These are phyloP conservation scores for Xiphias gladius DNA, from an alignment of 2,113 vertebrate species.

Conservation along the genomic window DNA sequence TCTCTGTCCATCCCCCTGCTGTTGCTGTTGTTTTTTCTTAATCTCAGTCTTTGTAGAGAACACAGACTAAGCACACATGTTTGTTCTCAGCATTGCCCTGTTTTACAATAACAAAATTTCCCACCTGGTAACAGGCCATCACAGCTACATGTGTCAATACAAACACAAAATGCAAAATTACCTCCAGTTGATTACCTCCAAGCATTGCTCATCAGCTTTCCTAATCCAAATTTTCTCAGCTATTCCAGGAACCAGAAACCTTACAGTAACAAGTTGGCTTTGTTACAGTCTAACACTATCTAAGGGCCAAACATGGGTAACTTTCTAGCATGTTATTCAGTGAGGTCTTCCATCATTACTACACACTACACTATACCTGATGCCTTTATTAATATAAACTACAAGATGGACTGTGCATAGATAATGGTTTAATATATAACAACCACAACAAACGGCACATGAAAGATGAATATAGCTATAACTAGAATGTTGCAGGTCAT, in stretches of 20 bases:
- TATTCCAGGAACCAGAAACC: conserved; percentile 44
- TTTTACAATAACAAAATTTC: conserved; percentile 55
- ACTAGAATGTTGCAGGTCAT: not conserved
- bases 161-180: conserved; percentile 35
- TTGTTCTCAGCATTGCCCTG: conserved; percentile 6
- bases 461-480: not conserved
- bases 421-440: not conserved
- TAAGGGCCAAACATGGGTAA: conserved; percentile 8
- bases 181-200: conserved; percentile 34
- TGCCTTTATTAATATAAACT: not conserved
- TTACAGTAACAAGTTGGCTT: conserved; percentile 49
- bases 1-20: conserved; percentile 8
- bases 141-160: conserved; percentile 38
- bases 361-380: not conserved
- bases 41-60: not conserved
- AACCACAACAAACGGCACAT: not conserved
- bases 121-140: conserved; percentile 53
- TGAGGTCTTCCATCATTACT: not conserved
- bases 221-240: not conserved
- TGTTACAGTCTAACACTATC: not conserved
- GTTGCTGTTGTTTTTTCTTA: conserved; percentile 7
- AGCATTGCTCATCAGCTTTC: conserved; percentile 27
- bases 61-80: conserved; percentile 43
- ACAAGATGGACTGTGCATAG: not conserved
- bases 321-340: not conserved